Evolutionary conservation across 1,140 invertebrate genomes (phyloP).

Genomic region (Magallana gigas): DNA sequence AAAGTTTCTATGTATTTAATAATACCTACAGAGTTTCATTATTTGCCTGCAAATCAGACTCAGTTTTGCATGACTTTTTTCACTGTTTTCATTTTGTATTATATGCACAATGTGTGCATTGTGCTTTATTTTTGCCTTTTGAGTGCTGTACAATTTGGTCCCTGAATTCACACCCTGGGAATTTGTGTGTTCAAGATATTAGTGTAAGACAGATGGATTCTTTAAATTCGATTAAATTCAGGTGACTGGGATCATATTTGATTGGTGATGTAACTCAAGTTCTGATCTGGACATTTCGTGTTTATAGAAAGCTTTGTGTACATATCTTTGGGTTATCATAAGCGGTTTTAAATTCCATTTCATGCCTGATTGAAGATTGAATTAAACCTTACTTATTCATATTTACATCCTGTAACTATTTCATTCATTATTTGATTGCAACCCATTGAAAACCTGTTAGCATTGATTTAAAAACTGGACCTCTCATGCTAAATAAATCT

Average conservation of each 20-base stretch:
- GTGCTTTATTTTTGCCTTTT: background rate
- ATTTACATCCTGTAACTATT: constrained; percentile 21
- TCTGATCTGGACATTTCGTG: background rate
- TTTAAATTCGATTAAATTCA: constrained; percentile 23
- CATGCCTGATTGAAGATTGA: constrained; percentile 10
- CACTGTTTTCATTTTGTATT: background rate
- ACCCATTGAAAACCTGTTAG: background rate
- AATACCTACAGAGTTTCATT: too few species aligned
- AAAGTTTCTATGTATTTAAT: too few species aligned
- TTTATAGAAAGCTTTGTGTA: too few species aligned
- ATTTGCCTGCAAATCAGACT: too few species aligned
- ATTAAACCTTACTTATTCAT: constrained; percentile 22
- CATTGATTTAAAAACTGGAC: constrained; percentile 8
- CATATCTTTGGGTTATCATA: background rate
- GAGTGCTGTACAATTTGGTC: background rate
- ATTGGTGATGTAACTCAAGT: constrained; percentile 6
- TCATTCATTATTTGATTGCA: constrained; percentile 6
- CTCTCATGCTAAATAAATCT: background rate
- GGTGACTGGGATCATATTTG: background rate
- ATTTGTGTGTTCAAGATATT: constrained; percentile 5
- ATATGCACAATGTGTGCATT: background rate
- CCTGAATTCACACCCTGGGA: background rate
- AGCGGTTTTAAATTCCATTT: constrained; percentile 28
- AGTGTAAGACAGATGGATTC: background rate
- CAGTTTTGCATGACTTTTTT: too few species aligned